A percentile compares a stretch with the other conserved stretches of the same genome.
phyloP scores from a whole-genome alignment of 2,888 invertebrate genomes.

The Leptogaster cylindrica region DNA sequence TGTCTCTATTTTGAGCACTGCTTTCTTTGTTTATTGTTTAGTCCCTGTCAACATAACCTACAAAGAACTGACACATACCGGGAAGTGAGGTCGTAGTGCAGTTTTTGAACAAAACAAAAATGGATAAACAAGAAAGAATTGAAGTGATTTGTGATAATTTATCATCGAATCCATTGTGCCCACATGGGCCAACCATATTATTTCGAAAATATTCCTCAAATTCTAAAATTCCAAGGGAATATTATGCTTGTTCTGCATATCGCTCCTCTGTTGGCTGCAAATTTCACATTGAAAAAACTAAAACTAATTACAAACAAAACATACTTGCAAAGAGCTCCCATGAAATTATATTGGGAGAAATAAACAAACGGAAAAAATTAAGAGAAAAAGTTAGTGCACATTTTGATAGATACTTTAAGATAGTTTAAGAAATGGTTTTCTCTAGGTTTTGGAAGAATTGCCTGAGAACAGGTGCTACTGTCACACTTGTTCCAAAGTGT shows the following conservation, averaged over 20 bases:
- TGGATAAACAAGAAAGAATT: conserved; percentile 7
- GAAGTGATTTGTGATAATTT: conserved; percentile 67
- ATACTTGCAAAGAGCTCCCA: too few relatives aligned
- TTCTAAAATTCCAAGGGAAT: conserved; percentile 60
- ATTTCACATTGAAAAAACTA: conserved; percentile 66
- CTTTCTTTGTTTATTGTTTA: too few relatives aligned
- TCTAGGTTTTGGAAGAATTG: neutral
- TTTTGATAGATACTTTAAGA: neutral
- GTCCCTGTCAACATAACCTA: too few relatives aligned
- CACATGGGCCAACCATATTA: conserved; percentile 78
- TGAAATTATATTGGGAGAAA: too few relatives aligned
- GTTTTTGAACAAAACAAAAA: too few relatives aligned
- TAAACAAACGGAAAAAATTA: neutral
- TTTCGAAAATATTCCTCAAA: conserved; percentile 63
- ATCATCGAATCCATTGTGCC: conserved; percentile 71
- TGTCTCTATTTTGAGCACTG: too few relatives aligned
- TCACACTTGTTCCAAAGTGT: conserved; percentile 68
- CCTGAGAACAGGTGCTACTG: conserved; percentile 68
- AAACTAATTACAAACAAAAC: neutral
- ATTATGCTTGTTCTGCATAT: conserved; percentile 84
- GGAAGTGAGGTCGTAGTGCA: too few relatives aligned
- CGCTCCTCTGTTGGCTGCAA: conserved; percentile 79
- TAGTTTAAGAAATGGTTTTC: neutral
- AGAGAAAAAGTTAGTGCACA: conserved; percentile 53
- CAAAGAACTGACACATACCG: too few relatives aligned